A percentile compares a stretch with the other conserved stretches of the same genome.
phyloP scores from a whole-genome alignment of 2,797 vertebrate genomes.

The Parauchenoglanis ngamensis region DNA sequence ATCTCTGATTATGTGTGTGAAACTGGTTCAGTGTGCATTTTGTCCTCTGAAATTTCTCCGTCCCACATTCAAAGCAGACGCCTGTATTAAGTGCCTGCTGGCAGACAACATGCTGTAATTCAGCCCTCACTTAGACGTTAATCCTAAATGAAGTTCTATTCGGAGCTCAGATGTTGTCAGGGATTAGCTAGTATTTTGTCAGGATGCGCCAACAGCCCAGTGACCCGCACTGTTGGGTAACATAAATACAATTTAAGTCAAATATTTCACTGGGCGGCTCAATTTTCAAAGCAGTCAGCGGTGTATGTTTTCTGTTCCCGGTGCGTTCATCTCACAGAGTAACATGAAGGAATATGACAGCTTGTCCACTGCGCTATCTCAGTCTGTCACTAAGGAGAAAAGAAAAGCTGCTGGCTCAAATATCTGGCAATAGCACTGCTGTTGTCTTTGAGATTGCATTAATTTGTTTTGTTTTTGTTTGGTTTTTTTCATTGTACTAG shows the following conservation, averaged over 20 bases:
- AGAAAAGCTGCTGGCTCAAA: conserved; percentile 33
- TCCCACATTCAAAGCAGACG: conserved; percentile 8
- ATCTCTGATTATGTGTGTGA: background rate
- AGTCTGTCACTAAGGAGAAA: conserved; percentile 2
- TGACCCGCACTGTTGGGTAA: background rate
- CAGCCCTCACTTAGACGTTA: conserved; percentile 22
- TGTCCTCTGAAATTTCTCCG: background rate
- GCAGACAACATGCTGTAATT: conserved; percentile 19
- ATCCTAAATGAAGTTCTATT: conserved; percentile 45
- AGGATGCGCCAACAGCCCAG: background rate
- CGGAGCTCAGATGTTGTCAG: conserved; percentile 21
- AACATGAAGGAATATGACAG: conserved; percentile 30
- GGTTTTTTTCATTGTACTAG: background rate
- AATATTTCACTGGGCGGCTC: background rate
- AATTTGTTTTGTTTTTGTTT: background rate
- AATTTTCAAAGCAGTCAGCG: background rate
- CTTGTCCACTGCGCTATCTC: conserved; percentile 22
- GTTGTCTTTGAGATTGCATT: background rate
- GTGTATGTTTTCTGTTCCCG: background rate
- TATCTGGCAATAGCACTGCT: conserved; percentile 16
- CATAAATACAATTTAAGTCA: background rate
- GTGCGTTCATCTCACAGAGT: conserved; percentile 21
- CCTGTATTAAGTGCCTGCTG: conserved; percentile 7
- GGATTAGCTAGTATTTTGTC: conserved; percentile 17
- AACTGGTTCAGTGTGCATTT: background rate